Evolutionary conservation across 2,797 vertebrate genomes (phyloP), one percentile per base, ranked within the genome.

Genomic region (Eulemur albifrons): DNA sequence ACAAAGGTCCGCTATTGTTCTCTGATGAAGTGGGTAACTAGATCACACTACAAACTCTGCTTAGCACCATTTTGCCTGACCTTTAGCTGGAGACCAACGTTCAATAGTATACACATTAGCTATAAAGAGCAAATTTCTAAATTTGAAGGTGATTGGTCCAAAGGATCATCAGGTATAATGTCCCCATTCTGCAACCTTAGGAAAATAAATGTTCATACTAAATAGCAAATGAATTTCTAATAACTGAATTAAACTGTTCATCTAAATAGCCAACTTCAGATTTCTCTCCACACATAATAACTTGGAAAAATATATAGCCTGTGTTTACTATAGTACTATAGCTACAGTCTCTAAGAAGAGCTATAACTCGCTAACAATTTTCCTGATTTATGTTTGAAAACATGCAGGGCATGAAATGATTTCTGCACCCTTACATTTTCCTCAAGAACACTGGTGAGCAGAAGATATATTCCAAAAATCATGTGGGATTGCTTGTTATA

Each of bases 331-430:
- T 35, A 70, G 67, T 61, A 86, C 98, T 96, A 98, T 98, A 98
- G 97, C 98, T 98, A 98, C 97, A 98, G 97, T 98, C 98, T 98
- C 99, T 98, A 98, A 98, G 98, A 98, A 98, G 98, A 98, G 98
- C 98, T 98, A 98, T 98, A 98, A 98, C 98, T 98, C 97, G 97
- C 98, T 98, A 98, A 99, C 99, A 98, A 98, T 99, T 99, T 98
- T 98, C 98, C 98, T 99, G 98, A 99, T 99, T 99, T 99, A 99
- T 98, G 98, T 98, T 98, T 98, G 98, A 98, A 99, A 99, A 98
- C 98, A 99, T 98, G 98, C 98, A 99, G 97, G 98, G 98, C 98
- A 99, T 99, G 99, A 99, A 99, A 99, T 99, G 98, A 99, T 98
- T 98, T 98, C 98, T 98, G 98, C 98, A 99, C 98, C 98, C 98